A percentile compares a stretch with the other conserved stretches of the same genome.
phyloP scores from a whole-genome alignment of 2,797 vertebrate genomes.

The Rhyacichthys aspro region DNA sequence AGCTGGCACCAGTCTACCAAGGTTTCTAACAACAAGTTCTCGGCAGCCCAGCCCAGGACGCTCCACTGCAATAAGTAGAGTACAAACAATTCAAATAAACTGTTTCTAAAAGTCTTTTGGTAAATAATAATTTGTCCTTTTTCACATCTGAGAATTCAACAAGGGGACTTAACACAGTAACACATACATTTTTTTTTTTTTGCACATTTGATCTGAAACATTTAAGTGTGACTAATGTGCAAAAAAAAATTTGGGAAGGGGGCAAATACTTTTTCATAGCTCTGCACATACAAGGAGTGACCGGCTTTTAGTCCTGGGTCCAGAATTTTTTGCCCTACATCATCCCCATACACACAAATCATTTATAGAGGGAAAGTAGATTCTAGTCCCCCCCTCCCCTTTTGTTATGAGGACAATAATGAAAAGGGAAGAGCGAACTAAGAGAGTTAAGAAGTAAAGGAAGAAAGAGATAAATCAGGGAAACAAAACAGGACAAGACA shows the following conservation, averaged over 20 bases:
- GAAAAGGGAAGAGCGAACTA: conserved; percentile 52
- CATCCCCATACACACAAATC: too few species aligned
- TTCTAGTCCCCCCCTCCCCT: not conserved
- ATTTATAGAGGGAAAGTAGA: too few species aligned
- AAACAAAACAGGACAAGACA: conserved; percentile 69
- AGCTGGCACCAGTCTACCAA: conserved; percentile 88
- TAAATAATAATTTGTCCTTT: not conserved
- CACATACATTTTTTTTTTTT: too few species aligned
- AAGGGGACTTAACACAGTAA: too few species aligned
- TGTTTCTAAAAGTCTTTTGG: conserved; percentile 17
- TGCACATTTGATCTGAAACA: too few species aligned
- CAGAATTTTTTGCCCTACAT: too few species aligned
- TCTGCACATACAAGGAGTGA: too few species aligned
- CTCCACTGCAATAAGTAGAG: conserved; percentile 71
- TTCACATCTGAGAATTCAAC: too few species aligned
- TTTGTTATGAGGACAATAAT: conserved; percentile 46
- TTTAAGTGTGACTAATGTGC: too few species aligned
- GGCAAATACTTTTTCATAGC: too few species aligned
- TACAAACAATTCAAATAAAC: not conserved
- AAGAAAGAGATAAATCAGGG: conserved; percentile 71
- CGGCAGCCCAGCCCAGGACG: conserved; percentile 91
- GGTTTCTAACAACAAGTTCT: conserved; percentile 91
- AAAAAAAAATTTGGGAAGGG: too few species aligned
- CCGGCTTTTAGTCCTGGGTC: too few species aligned
- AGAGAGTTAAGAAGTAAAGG: conserved; percentile 44